Percentiles rank a stretch among this genome's conserved stretches.
Evolutionary conservation across 2,113 vertebrate species (phyloP).

Genomic region (Aythya baeri): DNA sequence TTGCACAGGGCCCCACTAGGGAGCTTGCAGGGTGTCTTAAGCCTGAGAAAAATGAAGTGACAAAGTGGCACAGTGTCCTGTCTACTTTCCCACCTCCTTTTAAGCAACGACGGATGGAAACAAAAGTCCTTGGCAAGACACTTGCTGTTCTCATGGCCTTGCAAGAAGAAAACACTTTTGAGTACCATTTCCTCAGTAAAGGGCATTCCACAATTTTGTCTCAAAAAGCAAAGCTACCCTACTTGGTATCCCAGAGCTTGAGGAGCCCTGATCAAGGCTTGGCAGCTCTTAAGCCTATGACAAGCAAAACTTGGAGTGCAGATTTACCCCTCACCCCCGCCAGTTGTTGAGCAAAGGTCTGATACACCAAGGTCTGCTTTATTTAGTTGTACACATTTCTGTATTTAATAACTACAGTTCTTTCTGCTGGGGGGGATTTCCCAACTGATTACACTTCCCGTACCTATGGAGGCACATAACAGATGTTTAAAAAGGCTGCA

Average conservation of each 20-base stretch:
- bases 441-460: rapidly evolving
- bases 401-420: not conserved
- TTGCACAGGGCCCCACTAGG: not conserved
- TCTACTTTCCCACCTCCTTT: not conserved
- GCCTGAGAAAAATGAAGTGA: constrained; percentile 27
- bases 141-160: not conserved
- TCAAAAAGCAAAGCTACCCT: not conserved
- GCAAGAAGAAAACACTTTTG: not conserved
- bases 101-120: not conserved
- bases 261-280: not conserved
- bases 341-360: not conserved
- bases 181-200: not conserved
- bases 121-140: not conserved
- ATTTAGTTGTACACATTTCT: not conserved
- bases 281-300: not conserved
- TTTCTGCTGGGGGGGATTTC: not conserved
- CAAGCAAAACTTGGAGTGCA: not conserved
- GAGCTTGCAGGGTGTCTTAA: not conserved
- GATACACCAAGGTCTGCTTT: not conserved
- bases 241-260: not conserved
- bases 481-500: rapidly evolving
- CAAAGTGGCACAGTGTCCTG: not conserved
- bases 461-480: not conserved
- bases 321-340: not conserved
- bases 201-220: not conserved